A percentile compares a stretch with the other conserved stretches of the same genome.
Evolutionary conservation across 2,113 vertebrate genomes (phyloP).

Genomic region (Mugil cephalus): DNA sequence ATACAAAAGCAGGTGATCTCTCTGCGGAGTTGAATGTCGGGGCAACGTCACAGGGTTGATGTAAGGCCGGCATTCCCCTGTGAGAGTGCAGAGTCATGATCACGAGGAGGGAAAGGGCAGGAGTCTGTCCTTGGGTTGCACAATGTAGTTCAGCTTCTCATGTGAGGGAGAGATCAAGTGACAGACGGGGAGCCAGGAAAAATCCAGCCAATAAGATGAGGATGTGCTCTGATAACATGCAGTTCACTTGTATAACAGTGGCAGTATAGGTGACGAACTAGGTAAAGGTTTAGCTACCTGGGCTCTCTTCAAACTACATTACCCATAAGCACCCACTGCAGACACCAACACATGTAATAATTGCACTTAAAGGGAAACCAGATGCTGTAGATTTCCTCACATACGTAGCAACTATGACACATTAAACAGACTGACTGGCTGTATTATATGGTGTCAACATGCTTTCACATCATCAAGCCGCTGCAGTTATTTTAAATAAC

Average conservation of each 20-base stretch:
- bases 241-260: too few species aligned
- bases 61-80: slow-evolving; percentile 67
- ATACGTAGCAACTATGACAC: background rate
- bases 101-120: slow-evolving; percentile 24
- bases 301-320: slow-evolving; percentile 2
- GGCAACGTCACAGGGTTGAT: slow-evolving; percentile 68
- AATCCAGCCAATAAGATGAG: too few species aligned
- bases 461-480: background rate
- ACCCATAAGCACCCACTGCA: slow-evolving; percentile 19
- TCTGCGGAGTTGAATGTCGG: slow-evolving; percentile 33
- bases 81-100: slow-evolving; percentile 68
- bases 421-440: background rate
- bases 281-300: too few species aligned
- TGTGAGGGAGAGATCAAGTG: slow-evolving; percentile 30
- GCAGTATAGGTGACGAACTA: too few species aligned
- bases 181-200: background rate
- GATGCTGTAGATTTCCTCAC: background rate
- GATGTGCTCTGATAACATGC: background rate
- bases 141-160: slow-evolving; percentile 15
- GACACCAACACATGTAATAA: background rate
- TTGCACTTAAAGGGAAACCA: background rate
- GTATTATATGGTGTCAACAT: background rate
- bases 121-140: slow-evolving; percentile 43
- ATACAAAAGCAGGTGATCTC: slow-evolving; percentile 43
- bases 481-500: too few species aligned